These are phyloP conservation scores for Drosophila aff. DNA, from an alignment of 1,140 invertebrate species.

Conservation along the genomic window DNA sequence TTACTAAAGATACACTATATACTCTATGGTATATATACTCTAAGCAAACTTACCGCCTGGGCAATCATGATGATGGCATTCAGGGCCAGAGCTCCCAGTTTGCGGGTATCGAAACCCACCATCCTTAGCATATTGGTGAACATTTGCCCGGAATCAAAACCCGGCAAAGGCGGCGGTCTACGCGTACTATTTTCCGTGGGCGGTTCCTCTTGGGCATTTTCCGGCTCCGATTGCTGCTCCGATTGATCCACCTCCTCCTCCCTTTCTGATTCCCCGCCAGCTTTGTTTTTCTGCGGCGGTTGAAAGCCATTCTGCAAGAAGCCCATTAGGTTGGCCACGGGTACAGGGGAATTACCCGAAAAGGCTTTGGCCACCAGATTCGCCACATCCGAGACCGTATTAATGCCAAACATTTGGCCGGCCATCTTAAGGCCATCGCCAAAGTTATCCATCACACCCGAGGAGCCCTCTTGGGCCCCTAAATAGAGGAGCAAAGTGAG, in stretches of 20 bases:
- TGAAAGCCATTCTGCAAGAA: conserved; percentile 60
- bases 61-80: conserved; percentile 93
- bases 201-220: conserved; percentile 68
- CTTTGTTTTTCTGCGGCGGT: background rate
- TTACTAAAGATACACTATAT: no score
- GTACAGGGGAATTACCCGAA: conserved; percentile 45
- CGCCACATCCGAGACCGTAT: conserved; percentile 85
- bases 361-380: conserved; percentile 86
- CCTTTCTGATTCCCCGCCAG: background rate
- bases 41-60: conserved; percentile 88
- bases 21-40: background rate
- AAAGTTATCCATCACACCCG: conserved; percentile 87
- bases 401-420: conserved; percentile 87
- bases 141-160: conserved; percentile 83
- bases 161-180: background rate
- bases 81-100: conserved; percentile 91
- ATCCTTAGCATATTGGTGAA: conserved; percentile 89
- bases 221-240: conserved; percentile 44
- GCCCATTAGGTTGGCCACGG: conserved; percentile 56
- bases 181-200: conserved; percentile 25
- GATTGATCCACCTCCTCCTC: conserved; percentile 38
- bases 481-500: conserved; percentile 40
- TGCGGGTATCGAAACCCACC: conserved; percentile 90
- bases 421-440: conserved; percentile 88
- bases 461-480: conserved; percentile 26